phyloP scores from a whole-genome alignment of 2,797 vertebrate species.

The Carduelis carduelis region DNA sequence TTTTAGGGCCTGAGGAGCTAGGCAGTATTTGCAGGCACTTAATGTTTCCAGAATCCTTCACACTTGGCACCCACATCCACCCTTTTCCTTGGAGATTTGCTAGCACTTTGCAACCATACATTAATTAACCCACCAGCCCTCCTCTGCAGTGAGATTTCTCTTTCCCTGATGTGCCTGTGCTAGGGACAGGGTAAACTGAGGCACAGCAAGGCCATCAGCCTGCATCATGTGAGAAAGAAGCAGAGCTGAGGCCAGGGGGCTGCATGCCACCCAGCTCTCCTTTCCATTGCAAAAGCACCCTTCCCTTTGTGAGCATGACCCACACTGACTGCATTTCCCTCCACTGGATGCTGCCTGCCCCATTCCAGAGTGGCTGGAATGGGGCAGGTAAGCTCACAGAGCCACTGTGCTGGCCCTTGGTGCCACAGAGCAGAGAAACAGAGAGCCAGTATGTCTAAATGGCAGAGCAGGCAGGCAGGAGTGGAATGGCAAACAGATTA shows the following conservation, averaged over 20 bases:
- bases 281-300: neutral
- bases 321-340: fast-evolving
- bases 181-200: neutral
- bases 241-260: neutral
- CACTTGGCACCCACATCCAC: neutral
- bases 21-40: neutral
- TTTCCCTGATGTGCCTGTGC: neutral
- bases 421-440: neutral
- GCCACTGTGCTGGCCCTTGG: fast-evolving
- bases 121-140: neutral
- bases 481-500: slow-evolving; percentile 1
- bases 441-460: neutral
- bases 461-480: neutral
- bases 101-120: neutral
- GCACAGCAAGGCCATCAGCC: neutral
- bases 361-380: neutral
- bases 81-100: neutral
- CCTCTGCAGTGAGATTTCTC: neutral
- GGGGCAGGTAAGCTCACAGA: neutral
- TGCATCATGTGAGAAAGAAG: neutral
- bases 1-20: neutral
- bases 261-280: neutral
- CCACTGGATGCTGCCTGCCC: fast-evolving
- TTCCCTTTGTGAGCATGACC: neutral
- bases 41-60: neutral